Evolutionary conservation across 1,140 invertebrate genomes (phyloP), one percentile per base, ranked within the genome.

Genomic region (Lethrus apterus): DNA sequence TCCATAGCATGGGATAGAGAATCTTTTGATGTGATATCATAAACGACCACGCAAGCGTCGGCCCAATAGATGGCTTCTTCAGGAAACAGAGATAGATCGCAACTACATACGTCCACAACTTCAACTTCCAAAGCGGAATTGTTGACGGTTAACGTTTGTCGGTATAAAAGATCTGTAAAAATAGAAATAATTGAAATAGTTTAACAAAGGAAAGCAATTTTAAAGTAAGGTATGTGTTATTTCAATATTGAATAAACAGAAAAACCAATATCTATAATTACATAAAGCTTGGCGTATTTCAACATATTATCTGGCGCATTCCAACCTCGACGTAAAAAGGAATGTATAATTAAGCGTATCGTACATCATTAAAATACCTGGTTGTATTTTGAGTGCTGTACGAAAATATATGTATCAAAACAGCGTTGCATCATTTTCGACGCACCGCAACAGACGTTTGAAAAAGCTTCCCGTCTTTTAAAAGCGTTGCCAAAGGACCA

Each of bases 41-140:
- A 89, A 20, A 86, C 81, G n/a, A 87, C 73, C 3, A 86, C 66
- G 60, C 80, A 85, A 3, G 80, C 84, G 61, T 88, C 84, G 0
- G 82, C 81, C 83, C 84, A 85, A 62, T 81, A 75, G 21, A 86
- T 70, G 19, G 75, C 70, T 46, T 79, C 78, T 52, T 73, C 64
- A 1, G 65, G 65, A 60, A 65, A 65, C 20, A 51, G 38, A 18
- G 72, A 66, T 38, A 76, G 64, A 51, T 74, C 70, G 45, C 68
- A 67, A 63, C 71, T 64, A 44, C 61, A 84, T n/a, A 85, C 80
- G 60, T 87, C 84, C 29, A 86, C 78, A 29, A 87, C 82, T 70
- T 86, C 83, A 29, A 86, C 75, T 62, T 87, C 83, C 26, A 84
- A 70, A 11, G 76, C 70, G 19, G 72, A 73, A 50, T 81, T 81